Conservation (phyloP, 2,113 vertebrate species). For the Alces alces region DNA sequence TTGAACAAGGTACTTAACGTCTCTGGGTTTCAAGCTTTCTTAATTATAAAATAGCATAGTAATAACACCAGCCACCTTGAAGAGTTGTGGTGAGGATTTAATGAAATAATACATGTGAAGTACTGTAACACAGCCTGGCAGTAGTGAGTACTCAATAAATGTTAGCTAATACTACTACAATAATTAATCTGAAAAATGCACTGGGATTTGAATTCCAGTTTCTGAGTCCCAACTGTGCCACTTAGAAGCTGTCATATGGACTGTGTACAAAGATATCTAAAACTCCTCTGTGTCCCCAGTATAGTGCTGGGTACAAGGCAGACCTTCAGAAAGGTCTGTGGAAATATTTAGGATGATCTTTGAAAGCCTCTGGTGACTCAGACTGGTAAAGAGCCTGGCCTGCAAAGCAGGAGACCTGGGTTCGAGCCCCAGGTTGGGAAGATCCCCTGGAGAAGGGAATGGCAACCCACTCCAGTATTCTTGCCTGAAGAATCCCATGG, state of each 20-base stretch:
- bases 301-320: neutral
- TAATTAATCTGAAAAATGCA: neutral
- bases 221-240: neutral
- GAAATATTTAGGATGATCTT: neutral
- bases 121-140: neutral
- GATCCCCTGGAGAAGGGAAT: neutral
- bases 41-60: neutral
- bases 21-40: neutral
- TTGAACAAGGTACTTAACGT: neutral
- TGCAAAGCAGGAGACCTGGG: neutral
- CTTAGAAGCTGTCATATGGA: neutral
- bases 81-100: neutral
- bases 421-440: neutral
- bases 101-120: neutral
- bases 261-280: neutral
- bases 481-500: neutral
- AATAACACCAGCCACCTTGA: neutral
- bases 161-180: neutral
- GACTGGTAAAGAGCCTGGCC: neutral
- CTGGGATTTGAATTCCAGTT: neutral
- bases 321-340: neutral
- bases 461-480: neutral
- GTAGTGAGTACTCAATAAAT: neutral
- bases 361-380: neutral
- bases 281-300: neutral